phyloP scores from a whole-genome alignment of 2,888 invertebrate species.

The Dolichomitus sp. region DNA sequence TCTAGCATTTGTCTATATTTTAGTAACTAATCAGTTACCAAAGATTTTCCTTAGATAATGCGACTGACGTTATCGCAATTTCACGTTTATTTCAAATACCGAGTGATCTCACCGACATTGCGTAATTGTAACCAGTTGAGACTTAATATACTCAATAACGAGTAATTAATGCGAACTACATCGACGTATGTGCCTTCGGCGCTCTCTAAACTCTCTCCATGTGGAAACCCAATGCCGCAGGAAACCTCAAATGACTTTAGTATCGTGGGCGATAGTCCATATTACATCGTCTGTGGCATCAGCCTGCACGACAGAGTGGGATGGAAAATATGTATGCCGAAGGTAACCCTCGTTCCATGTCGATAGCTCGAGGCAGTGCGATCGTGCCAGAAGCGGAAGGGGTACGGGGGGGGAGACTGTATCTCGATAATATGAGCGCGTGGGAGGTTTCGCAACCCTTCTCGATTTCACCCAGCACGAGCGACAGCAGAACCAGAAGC shows the following conservation, averaged over 20 bases:
- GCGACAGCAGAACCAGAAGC: constrained; percentile 47
- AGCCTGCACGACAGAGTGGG: constrained; percentile 27
- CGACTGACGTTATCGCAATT: neutral
- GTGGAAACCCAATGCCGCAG: constrained; percentile 55
- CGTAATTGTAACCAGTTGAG: neutral
- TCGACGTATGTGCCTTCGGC: constrained; percentile 32
- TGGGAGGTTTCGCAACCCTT: constrained; percentile 65
- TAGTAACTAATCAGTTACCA: neutral
- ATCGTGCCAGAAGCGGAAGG: constrained; percentile 63
- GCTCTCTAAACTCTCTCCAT: constrained; percentile 25
- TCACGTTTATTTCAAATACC: neutral
- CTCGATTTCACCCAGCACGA: constrained; percentile 62
- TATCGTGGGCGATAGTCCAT: constrained; percentile 61
- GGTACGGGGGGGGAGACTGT: constrained; percentile 40
- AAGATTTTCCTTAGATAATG: neutral
- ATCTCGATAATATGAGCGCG: constrained; percentile 62
- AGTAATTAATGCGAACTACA: constrained; percentile 37
- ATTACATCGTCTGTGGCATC: constrained; percentile 58
- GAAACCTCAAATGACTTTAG: constrained; percentile 63
- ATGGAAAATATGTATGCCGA: constrained; percentile 53
- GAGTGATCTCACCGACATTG: neutral
- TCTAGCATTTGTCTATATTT: neutral
- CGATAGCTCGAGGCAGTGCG: constrained; percentile 63
- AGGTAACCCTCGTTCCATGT: constrained; percentile 60
- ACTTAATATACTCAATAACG: constrained; percentile 25